These are phyloP conservation scores for Ia io DNA, from an alignment of 2,113 vertebrate species.

Conservation along the genomic window DNA sequence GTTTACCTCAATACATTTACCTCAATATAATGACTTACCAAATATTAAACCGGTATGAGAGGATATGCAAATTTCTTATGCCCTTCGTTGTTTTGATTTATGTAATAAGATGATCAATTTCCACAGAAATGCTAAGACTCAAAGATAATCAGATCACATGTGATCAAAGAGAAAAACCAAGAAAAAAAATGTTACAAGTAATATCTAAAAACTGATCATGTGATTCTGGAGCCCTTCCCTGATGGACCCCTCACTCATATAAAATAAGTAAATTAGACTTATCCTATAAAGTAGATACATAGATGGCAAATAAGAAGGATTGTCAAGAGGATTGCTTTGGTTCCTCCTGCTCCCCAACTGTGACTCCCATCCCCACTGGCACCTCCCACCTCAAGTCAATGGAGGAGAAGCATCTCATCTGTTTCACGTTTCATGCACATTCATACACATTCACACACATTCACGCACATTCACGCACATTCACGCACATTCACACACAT, in stretches of 20 bases:
- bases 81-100: background rate
- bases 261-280: background rate
- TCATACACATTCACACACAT: too few relatives aligned
- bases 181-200: background rate
- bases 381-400: too few relatives aligned
- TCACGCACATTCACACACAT: too few relatives aligned
- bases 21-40: background rate
- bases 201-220: background rate
- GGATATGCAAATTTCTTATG: background rate
- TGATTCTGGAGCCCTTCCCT: background rate
- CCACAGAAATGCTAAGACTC: background rate
- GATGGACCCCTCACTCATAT: background rate
- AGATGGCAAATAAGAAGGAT: background rate
- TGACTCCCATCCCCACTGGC: background rate
- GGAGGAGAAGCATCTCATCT: too few relatives aligned
- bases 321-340: background rate
- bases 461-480: too few relatives aligned
- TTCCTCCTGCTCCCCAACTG: background rate
- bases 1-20: background rate
- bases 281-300: background rate
- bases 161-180: background rate
- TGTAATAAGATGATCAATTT: background rate
- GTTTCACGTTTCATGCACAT: background rate
- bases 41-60: background rate
- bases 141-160: background rate